Base-by-base conservation (phyloP, 2,888 invertebrate genomes). In the Carterocephalus palaemon region DNA sequence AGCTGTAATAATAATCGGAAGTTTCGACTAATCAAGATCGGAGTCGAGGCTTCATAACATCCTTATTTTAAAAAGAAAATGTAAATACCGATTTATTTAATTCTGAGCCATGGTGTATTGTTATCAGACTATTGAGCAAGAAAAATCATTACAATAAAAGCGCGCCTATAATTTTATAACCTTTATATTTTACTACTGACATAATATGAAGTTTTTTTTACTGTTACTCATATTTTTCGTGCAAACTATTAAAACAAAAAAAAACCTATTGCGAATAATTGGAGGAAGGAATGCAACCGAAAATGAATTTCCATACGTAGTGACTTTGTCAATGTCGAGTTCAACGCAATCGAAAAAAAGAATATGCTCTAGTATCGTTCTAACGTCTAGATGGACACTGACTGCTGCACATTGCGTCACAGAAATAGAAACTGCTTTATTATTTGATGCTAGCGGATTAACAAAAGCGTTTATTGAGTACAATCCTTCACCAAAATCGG, bases 261-360 rank as follows among this genome's bases (percentile, higher is more conserved):
- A 34, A 28, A 22, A 16, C 8, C 2, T 2, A 10, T 34, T 42
- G 16, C 22, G 29, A 7, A 29, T 43, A 23, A 1, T 12, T 1
- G 34, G 36, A 4, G 36, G 43, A 8, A 28, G 43, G 23, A 36
- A 43, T 29, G 36, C 43, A 5, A 36, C 28, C 8, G 34, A 36
- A 22, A 22, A 22, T 22, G 43, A 43, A 22, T 43, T 43, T 29
- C 43, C 43, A 2, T 43, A 43, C 9, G 36, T 36, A 1, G 29
- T 43, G 16, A 43, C 20, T 15, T 7, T 43, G 13, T 17, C 10
- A 28, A 6, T 23, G 7, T 1, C 9, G 12, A 10, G 4, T 6
- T 5, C 13, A 2, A 20, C 3, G 2, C 9, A n/a, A 16, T 4
- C 4, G 1, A 16, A 36, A 23, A 2, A 7, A 2, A 24, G 20